Evolutionary conservation across 2,113 vertebrate genomes (phyloP), one percentile per base, ranked within the genome.

Genomic region (Pygathrix nemaeus): DNA sequence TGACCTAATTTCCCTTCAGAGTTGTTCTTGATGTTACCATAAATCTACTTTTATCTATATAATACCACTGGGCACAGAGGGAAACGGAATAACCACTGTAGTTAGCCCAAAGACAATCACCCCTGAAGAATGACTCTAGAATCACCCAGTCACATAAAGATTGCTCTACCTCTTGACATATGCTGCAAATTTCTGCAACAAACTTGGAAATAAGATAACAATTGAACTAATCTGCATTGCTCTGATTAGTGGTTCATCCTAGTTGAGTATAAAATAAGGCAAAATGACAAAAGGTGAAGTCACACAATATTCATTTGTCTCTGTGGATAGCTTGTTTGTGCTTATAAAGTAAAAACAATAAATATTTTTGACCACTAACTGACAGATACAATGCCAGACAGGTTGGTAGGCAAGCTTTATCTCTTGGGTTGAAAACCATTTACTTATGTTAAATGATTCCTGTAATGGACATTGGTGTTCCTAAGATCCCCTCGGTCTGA

Each of bases 201-300:
- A 75, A 30, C 17, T 75, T 68, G n/a, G 43, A 95, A 93, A 85
- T 59, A 52, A 64, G 1, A 55, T 93, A 93, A 66, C 25, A 64
- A 55, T 57, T 84, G 25, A 52, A 70, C 40, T 48, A 30, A 72
- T 66, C 35, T 79, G 1, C 7, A 80, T 23, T 73, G 50, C 23
- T 8, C 4, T 78, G 84, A 61, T 27, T 83, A 52, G 23, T 80
- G 20, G 10, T 57, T 8, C 17, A 80, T 66, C 27, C 7, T 72
- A 45, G 40, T 35, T 73, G 35, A 70, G 20, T 70, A 57, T 81
- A 85, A 89, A 95, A 76, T 83, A 64, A 55, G 20, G 23, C 55
- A 88, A 95, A 93, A 85, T 76, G 27, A 79, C 17, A 92, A 40
- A 79, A 94, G 84, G n/a, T 88, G 55, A 92, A 79, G 43, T 79